phyloP scores from a whole-genome alignment of 2,797 vertebrate genomes.

The Phrynocephalus guinanensis region DNA sequence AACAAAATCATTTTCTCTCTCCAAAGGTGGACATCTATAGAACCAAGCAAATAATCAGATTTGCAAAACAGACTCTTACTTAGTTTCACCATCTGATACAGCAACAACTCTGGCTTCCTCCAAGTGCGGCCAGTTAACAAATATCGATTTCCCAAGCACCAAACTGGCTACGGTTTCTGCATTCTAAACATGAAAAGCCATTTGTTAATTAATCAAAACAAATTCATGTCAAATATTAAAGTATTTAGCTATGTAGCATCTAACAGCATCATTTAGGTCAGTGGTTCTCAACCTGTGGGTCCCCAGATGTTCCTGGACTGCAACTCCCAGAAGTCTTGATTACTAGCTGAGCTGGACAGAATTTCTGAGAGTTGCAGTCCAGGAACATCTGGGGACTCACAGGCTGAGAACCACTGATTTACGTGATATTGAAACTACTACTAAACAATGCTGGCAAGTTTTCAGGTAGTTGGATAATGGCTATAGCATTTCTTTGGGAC shows the following conservation, averaged over 20 bases:
- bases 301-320: no score
- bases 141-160: constrained; percentile 88
- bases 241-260: neutral
- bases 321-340: no score
- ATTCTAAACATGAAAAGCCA: constrained; percentile 74
- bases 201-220: constrained; percentile 11
- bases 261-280: neutral
- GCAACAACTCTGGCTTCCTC: constrained; percentile 94
- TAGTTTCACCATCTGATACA: constrained; percentile 92
- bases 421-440: neutral
- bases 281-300: no score
- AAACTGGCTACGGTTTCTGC: constrained; percentile 83
- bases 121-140: constrained; percentile 98
- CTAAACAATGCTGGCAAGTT: neutral
- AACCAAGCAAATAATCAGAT: constrained; percentile 4
- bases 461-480: neutral
- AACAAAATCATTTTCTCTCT: neutral
- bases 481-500: neutral
- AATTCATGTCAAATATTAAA: neutral
- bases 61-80: constrained; percentile 78
- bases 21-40: neutral
- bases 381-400: no score
- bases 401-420: no score
- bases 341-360: no score
- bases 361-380: no score